Percentiles rank a stretch among this genome's conserved stretches.
Conservation (phyloP, 2,797 vertebrate species). For the Lepilemur septentrionalis region DNA sequence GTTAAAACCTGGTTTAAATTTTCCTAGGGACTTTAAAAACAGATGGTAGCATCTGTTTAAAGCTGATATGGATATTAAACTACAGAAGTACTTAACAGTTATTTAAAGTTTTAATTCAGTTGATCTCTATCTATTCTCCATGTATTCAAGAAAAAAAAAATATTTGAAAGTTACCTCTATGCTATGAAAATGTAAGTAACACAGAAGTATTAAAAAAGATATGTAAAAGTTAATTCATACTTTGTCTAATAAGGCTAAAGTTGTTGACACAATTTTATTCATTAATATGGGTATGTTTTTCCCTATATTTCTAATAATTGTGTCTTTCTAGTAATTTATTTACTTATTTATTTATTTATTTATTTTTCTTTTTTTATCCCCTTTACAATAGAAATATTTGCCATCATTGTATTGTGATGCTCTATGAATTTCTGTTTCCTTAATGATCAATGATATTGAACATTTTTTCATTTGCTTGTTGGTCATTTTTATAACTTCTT, state of each 20-base stretch:
- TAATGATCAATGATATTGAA: background rate
- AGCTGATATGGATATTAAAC: constrained; percentile 25
- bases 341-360: background rate
- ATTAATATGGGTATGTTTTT: background rate
- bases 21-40: constrained; percentile 39
- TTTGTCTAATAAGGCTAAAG: background rate
- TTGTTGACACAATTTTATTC: background rate
- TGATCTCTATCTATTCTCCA: background rate
- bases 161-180: background rate
- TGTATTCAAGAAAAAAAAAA: background rate
- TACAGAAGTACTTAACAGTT: constrained; percentile 22
- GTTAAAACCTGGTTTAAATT: constrained; percentile 37
- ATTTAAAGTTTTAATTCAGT: constrained; percentile 54
- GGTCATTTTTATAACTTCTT: background rate
- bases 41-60: constrained; percentile 59
- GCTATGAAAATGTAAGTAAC: background rate
- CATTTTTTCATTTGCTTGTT: background rate
- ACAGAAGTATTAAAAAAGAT: background rate
- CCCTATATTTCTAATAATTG: background rate
- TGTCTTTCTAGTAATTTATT: background rate
- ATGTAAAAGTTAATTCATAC: background rate
- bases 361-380: background rate
- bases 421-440: background rate
- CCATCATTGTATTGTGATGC: background rate
- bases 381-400: background rate